phyloP scores from a whole-genome alignment of 2,888 invertebrate species.

The Meteorus colon region DNA sequence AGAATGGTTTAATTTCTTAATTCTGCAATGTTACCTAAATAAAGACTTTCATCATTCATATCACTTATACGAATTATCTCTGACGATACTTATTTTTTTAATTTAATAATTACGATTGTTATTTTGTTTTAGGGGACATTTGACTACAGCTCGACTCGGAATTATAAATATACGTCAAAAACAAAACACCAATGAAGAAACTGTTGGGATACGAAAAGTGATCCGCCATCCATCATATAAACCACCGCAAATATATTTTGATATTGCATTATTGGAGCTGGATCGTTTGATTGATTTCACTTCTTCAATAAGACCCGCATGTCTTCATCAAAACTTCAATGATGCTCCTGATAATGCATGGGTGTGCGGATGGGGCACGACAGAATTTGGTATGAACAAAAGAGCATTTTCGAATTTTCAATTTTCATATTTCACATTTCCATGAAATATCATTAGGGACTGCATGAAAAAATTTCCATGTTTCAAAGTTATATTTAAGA shows the following conservation, averaged over 20 bases:
- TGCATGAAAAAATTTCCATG: too few relatives aligned
- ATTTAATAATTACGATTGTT: neutral
- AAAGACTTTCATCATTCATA: too few relatives aligned
- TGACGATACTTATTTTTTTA: too few relatives aligned
- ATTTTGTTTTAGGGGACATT: slow-evolving; percentile 46
- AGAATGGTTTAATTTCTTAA: too few relatives aligned
- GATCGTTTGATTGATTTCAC: slow-evolving; percentile 60
- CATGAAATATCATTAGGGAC: too few relatives aligned
- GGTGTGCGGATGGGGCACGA: slow-evolving; percentile 73
- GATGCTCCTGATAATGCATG: slow-evolving; percentile 52
- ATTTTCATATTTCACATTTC: too few relatives aligned
- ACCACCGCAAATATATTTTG: slow-evolving; percentile 76
- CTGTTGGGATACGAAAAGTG: slow-evolving; percentile 37
- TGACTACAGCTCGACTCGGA: slow-evolving; percentile 52
- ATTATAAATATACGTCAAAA: neutral
- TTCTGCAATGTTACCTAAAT: too few relatives aligned
- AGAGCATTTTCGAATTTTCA: too few relatives aligned
- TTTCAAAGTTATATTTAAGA: too few relatives aligned
- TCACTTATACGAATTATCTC: too few relatives aligned
- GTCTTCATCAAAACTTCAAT: slow-evolving; percentile 66
- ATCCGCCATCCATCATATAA: slow-evolving; percentile 53
- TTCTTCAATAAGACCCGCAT: slow-evolving; percentile 72
- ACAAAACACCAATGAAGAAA: slow-evolving; percentile 41
- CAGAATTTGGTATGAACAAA: slow-evolving; percentile 55
- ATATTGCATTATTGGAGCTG: slow-evolving; percentile 80